Base-by-base conservation (phyloP, 2,113 vertebrate species). In the Microtus montanus region DNA sequence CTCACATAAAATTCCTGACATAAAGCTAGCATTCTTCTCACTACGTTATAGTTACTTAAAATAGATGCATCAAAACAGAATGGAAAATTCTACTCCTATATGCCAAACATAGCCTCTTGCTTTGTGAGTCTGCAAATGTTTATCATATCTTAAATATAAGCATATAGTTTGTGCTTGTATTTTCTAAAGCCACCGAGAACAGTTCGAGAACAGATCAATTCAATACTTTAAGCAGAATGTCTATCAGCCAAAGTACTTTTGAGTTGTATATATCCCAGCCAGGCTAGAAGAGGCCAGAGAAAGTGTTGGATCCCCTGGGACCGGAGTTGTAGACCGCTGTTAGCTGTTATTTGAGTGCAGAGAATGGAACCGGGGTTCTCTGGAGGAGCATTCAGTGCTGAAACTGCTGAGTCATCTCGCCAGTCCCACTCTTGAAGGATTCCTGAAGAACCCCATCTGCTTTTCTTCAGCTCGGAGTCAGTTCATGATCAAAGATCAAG, bases 11-110 rank as follows among this genome's bases (percentile, higher is more conserved):
- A 78, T 49, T 85, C 82, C 86, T 93, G 44, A 89, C 17, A 80
- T 20, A 89, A 89, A 12, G 52, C n/a, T 49, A 74, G 41, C 54
- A 17, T n/a, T 85, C 80, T 88, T 93, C 44, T 11, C 26, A 77
- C 35, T 84, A 54, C 0, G 61, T 20, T 26, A 20, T 95, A 82
- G 73, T 92, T 92, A 91, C 20, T 74, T 74, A 70, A 35, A 83
- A 75, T 89, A 90, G 61, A 52, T 49, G 14, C 92, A 24, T 47
- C 92, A 94, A 94, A 94, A 95, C 12, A 41, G 52, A 92, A 93
- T 22, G 54, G 28, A 80, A 95, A 85, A 89, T 84, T 44, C 58
- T 63, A 94, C 14, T 85, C 74, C 33, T 30, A 73, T 19, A n/a
- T 47, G 19, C 38, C 49, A 88, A 86, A 89, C 44, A 79, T 63